Base-by-base conservation (phyloP, 2,888 invertebrate species). In the Linyphia triangularis region DNA sequence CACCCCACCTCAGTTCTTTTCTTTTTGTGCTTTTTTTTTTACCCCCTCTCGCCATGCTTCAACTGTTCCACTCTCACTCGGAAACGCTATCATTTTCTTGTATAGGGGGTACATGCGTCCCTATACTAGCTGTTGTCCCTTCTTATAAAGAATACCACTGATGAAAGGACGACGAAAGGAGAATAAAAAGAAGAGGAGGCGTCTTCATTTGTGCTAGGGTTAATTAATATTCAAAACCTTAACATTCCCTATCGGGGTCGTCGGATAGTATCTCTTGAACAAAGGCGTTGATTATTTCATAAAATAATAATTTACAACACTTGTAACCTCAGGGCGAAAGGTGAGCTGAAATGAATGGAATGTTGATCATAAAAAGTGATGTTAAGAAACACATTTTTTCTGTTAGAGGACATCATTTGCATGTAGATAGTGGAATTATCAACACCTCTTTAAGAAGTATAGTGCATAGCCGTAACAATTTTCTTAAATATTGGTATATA, bases 51-150 rank as follows among this genome's bases (percentile, higher is more conserved):
- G 40, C 37, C 61, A 77, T 26, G 77, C 77, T 77, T 61, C 77
- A 77, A 77, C 77, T 77, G 40, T 63, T 63, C 63, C 40, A 77
- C 77, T 77, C 43, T 65, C 63, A 77, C 40, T 77, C 63, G 19
- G 37, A 61, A 77, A 40, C 63, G 26, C 63, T 40, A n/a, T 40
- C 77, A 22, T 24, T 40, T 37, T 63, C 22, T 24, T 63, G 24
- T 43, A 61, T 63, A 26, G 59, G 26, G 63, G 59, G n/a, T 63
- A 59, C 63, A 65, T 37, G 77, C 63, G 63, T 77, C 77, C 13
- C 16, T 63, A 63, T 77, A 65, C 77, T 77, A 37, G 61, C 43
- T 26, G 43, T 26, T 70, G 28, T 51, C n/a, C 51, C 6, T 24
- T 43, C 43, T 70, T 43, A 40, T 70, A 43, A 70, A 70, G 43